Evolutionary conservation across 2,797 vertebrate species (phyloP).

Genomic region (Acanthurus lineatus): DNA sequence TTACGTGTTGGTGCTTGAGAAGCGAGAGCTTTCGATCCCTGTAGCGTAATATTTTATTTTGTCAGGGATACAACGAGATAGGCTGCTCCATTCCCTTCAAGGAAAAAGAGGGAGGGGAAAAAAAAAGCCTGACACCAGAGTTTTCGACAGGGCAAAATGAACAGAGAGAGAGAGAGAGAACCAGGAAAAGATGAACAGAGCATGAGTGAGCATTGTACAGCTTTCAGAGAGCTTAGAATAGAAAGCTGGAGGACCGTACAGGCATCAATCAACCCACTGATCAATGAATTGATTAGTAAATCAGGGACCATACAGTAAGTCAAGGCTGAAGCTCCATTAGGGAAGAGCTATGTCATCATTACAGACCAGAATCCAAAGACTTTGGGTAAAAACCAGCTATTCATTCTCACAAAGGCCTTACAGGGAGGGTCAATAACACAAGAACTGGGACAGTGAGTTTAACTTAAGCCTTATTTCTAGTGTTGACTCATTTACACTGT

Average conservation of each 20-base stretch:
- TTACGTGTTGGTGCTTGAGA: conserved; percentile 67
- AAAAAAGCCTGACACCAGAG: conserved; percentile 64
- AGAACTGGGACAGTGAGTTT: conserved; percentile 48
- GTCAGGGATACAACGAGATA: conserved; percentile 69
- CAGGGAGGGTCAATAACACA: conserved; percentile 62
- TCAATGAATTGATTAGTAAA: conserved; percentile 83
- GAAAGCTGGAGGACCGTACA: conserved; percentile 55
- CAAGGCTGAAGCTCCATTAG: conserved; percentile 80
- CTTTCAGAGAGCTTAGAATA: conserved; percentile 55
- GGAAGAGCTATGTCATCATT: conserved; percentile 83
- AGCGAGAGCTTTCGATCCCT: conserved; percentile 69
- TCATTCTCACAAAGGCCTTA: conserved; percentile 65
- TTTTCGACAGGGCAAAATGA: conserved; percentile 54
- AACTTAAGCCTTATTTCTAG: conserved; percentile 40
- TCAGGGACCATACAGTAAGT: conserved; percentile 81
- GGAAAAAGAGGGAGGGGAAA: conserved; percentile 43
- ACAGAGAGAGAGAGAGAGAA: conserved; percentile 22
- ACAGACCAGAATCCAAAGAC: conserved; percentile 69
- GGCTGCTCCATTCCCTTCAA: conserved; percentile 43
- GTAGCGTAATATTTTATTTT: conserved; percentile 71
- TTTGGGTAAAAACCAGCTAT: conserved; percentile 68
- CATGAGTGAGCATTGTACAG: conserved; percentile 61
- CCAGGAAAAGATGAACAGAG: conserved; percentile 49
- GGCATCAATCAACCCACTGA: conserved; percentile 74
- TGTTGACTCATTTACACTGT: conserved; percentile 42